Percentiles rank a stretch among this genome's conserved stretches.
Evolutionary conservation across 2,113 vertebrate genomes (phyloP).

Genomic region (Neotoma lepida): DNA sequence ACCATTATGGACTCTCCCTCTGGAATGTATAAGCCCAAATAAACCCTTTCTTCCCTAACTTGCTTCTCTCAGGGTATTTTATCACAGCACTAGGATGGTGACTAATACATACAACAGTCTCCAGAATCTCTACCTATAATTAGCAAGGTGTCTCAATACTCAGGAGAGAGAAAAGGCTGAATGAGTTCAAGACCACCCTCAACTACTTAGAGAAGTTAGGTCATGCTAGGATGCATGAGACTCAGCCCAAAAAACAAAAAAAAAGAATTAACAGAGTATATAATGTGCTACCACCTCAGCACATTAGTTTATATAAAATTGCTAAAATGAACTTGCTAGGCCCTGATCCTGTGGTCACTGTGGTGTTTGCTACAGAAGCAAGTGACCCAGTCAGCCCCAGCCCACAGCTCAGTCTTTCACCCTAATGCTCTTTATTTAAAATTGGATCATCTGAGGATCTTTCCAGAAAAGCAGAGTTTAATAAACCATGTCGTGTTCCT

Average conservation of each 20-base stretch:
- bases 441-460: fast-evolving
- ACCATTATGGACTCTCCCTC: background rate
- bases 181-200: background rate
- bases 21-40: background rate
- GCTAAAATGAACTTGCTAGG: background rate
- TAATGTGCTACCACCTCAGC: background rate
- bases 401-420: fast-evolving
- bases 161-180: background rate
- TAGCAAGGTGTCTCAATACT: background rate
- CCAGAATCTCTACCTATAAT: background rate
- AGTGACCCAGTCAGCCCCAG: background rate
- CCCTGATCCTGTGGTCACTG: too few species aligned
- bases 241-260: background rate
- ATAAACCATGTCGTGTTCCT: background rate
- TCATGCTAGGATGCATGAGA: background rate
- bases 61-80: background rate
- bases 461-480: background rate
- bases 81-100: background rate
- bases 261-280: background rate
- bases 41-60: background rate
- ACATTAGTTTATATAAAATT: background rate
- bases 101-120: background rate
- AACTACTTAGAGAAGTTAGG: background rate
- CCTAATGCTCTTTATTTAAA: background rate
- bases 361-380: fast-evolving